phyloP scores from a whole-genome alignment of 1,140 invertebrate species.

The Palaemon carinicauda region DNA sequence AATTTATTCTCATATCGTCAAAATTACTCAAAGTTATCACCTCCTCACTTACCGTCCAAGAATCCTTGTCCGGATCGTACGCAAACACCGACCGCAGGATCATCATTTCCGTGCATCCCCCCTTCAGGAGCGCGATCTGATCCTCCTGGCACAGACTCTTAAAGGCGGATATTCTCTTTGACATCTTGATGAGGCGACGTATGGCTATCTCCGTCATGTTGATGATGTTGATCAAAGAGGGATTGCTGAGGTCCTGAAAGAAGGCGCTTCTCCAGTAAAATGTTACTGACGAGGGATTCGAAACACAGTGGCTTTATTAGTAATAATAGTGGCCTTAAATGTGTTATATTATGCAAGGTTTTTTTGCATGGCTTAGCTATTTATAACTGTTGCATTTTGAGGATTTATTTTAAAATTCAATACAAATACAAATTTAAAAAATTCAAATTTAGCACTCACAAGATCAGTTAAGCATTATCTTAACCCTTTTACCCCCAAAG shows the following conservation, averaged over 20 bases:
- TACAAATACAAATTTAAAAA: background rate
- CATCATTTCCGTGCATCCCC: conserved; percentile 91
- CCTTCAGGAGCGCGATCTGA: conserved; percentile 88
- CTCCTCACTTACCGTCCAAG: conserved; percentile 78
- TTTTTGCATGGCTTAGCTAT: no score
- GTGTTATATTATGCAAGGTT: no score
- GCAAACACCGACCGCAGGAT: conserved; percentile 86
- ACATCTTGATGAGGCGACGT: conserved; percentile 88
- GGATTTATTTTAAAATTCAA: background rate
- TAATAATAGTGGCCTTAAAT: no score
- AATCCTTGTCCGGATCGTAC: conserved; percentile 83
- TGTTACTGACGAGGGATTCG: no score
- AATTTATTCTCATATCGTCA: no score
- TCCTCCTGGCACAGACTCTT: conserved; percentile 91
- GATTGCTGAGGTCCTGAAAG: conserved; percentile 67
- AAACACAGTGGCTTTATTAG: background rate
- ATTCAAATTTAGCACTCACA: background rate
- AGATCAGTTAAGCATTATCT: no score
- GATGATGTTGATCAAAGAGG: conserved; percentile 81
- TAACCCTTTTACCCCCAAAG: no score
- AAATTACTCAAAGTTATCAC: no score
- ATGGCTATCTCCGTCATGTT: conserved; percentile 92
- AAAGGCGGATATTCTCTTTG: conserved; percentile 87
- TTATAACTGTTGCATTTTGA: no score
- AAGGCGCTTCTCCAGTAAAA: no score